A percentile compares a stretch with the other conserved stretches of the same genome.
phyloP scores from a whole-genome alignment of 2,888 invertebrate species.

The Drosophila vallismaia region DNA sequence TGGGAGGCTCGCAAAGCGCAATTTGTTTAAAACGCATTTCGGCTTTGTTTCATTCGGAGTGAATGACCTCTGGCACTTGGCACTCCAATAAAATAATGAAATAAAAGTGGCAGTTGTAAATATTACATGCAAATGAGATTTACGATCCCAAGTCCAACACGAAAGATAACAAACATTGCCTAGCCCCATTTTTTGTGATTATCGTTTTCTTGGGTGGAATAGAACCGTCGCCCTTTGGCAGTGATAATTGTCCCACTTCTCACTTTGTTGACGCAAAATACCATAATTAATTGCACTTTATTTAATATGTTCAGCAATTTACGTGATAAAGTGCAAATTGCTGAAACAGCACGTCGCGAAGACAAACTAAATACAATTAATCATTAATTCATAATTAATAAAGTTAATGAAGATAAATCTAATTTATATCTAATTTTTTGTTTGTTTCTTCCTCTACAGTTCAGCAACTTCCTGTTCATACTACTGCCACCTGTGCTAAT shows the following conservation, averaged over 20 bases:
- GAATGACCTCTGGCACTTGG: constrained; percentile 30
- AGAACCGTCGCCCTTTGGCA: constrained; percentile 10
- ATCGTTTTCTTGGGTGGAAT: constrained; percentile 20
- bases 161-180: constrained; percentile 5
- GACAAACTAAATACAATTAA: constrained; percentile 3
- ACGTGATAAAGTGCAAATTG: constrained; percentile 31
- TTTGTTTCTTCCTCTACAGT: constrained; percentile 83
- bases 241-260: constrained; percentile 18
- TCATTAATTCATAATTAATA: constrained; percentile 9
- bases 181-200: constrained; percentile 16
- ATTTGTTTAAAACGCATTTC: constrained; percentile 34
- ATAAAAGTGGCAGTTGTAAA: constrained; percentile 6
- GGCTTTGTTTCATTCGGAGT: constrained; percentile 31
- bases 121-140: constrained; percentile 10
- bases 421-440: too few species aligned
- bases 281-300: constrained; percentile 27
- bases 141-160: constrained; percentile 1
- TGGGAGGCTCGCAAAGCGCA: constrained; percentile 6
- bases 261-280: constrained; percentile 9
- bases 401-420: too few species aligned
- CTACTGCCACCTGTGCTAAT: constrained; percentile 91
- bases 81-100: neutral
- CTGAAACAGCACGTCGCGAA: constrained; percentile 36
- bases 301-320: constrained; percentile 29
- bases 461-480: constrained; percentile 91